These are phyloP conservation scores for Amphimallon solstitiale DNA, from an alignment of 2,888 invertebrate genomes.

Conservation along the genomic window DNA sequence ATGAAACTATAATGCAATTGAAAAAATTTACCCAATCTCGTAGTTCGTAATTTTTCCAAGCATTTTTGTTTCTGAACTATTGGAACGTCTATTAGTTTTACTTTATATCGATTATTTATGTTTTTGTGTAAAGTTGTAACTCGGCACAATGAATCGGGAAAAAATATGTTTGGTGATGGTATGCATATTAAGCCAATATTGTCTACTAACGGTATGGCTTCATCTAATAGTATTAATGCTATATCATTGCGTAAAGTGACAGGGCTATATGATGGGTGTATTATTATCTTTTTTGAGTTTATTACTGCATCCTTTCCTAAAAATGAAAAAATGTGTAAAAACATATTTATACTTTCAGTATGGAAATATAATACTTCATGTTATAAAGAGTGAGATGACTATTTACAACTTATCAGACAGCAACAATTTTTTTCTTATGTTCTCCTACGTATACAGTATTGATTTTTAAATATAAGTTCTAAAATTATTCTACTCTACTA, in stretches of 20 bases:
- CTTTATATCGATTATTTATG: slow-evolving; percentile 69
- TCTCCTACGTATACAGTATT: too few relatives aligned
- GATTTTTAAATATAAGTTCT: too few relatives aligned
- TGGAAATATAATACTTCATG: too few relatives aligned
- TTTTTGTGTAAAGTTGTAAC: slow-evolving; percentile 86
- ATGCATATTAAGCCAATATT: slow-evolving; percentile 80
- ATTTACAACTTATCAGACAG: too few relatives aligned
- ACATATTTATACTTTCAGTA: too few relatives aligned
- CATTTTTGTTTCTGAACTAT: slow-evolving; percentile 72
- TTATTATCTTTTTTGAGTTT: slow-evolving; percentile 56
- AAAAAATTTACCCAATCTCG: slow-evolving; percentile 74
- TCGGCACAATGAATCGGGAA: slow-evolving; percentile 70
- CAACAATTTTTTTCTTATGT: too few relatives aligned
- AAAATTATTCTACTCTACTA: too few relatives aligned
- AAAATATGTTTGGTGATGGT: slow-evolving; percentile 67
- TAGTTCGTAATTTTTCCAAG: slow-evolving; percentile 67
- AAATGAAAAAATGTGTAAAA: not conserved
- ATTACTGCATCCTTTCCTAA: slow-evolving; percentile 63
- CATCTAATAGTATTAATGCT: slow-evolving; percentile 72
- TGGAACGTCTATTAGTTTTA: slow-evolving; percentile 75
- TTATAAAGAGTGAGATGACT: too few relatives aligned
- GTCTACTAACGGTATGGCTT: slow-evolving; percentile 69
- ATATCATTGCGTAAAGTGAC: slow-evolving; percentile 74
- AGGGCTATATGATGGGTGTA: slow-evolving; percentile 68
- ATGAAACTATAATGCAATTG: slow-evolving; percentile 76